Percentiles rank a stretch among this genome's conserved stretches.
Evolutionary conservation across 2,888 invertebrate species (phyloP).

Genomic region (Teleogryllus oceanicus): DNA sequence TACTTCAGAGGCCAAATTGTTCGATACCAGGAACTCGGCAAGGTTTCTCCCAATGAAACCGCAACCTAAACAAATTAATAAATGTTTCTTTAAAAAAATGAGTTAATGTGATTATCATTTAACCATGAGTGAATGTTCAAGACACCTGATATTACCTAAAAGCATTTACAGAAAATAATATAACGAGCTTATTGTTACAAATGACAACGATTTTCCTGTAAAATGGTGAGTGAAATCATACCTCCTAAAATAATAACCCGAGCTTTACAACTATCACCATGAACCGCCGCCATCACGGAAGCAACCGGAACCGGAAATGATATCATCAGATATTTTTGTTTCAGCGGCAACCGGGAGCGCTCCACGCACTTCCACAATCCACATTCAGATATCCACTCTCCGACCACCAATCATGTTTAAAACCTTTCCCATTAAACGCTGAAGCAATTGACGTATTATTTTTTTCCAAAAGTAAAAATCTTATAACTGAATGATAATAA

Average conservation of each 20-base stretch:
- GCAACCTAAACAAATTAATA: slow-evolving; percentile 63
- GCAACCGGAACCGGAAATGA: slow-evolving; percentile 33
- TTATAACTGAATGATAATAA: too few species aligned
- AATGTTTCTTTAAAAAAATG: slow-evolving; percentile 37
- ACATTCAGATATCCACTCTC: too few species aligned
- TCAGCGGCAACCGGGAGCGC: not conserved
- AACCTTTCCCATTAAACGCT: too few species aligned
- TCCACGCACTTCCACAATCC: too few species aligned
- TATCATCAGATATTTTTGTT: not conserved
- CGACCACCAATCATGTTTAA: too few species aligned
- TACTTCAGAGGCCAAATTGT: slow-evolving; percentile 70
- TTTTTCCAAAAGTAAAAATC: too few species aligned
- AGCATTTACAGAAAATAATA: not conserved
- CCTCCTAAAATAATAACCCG: slow-evolving; percentile 40
- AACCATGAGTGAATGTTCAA: not conserved
- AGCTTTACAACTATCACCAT: slow-evolving; percentile 33
- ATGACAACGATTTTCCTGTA: not conserved
- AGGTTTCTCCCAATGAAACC: slow-evolving; percentile 91
- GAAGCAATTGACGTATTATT: too few species aligned
- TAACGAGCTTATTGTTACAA: not conserved
- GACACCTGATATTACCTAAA: not conserved
- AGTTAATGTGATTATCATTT: not conserved
- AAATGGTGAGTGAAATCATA: slow-evolving; percentile 27
- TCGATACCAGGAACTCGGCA: slow-evolving; percentile 72
- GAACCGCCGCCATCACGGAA: slow-evolving; percentile 36